Evolutionary conservation across 2,797 vertebrate genomes (phyloP), one percentile per base, ranked within the genome.

Genomic region (Paedocypris micromegethes): DNA sequence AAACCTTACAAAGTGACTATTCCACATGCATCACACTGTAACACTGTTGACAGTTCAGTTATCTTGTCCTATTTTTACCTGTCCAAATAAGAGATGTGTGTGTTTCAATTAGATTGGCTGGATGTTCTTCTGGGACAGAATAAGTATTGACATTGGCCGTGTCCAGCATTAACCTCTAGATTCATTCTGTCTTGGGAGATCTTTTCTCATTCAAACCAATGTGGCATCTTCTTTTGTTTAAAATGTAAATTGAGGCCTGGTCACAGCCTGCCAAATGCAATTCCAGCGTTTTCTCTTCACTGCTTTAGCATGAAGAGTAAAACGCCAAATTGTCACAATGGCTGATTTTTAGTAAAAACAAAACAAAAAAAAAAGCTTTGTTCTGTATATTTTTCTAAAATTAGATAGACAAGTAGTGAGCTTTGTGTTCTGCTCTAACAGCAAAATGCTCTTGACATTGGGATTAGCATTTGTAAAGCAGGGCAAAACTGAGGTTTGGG

Each of bases 121-220:
- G 58, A 63, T 75, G 68, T 60, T 64, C 42, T 49, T 42, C 58
- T 50, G 65, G 66, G 53, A 67, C n/a, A 45, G 66, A 68, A 73
- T 62, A 62, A 57, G 65, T 68, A 63, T 58, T 43, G 65, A 64
- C 61, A 64, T 42, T 64, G 65, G 64, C 62, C 60, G 56, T 66
- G 62, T 73, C 66, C 67, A 62, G 63, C 75, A 66, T 73, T 73
- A 70, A 76, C 66, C 74, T 70, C 66, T 49, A 76, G 62, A 66
- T 72, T 56, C 58, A 48, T 9, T 41, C n/a, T 64, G 46, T 53
- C 51, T 44, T 47, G 53, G 65, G 72, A 73, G 47, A 51, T 53
- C 47, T 58, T 68, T 44, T 48, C 57, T 52, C 42, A 57, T 42
- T 47, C 53, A 66, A 56, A 53, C 42, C 6, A 58, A 42, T 41